Evolutionary conservation across 2,113 vertebrate species (phyloP).

Genomic region (Grantiella picta): DNA sequence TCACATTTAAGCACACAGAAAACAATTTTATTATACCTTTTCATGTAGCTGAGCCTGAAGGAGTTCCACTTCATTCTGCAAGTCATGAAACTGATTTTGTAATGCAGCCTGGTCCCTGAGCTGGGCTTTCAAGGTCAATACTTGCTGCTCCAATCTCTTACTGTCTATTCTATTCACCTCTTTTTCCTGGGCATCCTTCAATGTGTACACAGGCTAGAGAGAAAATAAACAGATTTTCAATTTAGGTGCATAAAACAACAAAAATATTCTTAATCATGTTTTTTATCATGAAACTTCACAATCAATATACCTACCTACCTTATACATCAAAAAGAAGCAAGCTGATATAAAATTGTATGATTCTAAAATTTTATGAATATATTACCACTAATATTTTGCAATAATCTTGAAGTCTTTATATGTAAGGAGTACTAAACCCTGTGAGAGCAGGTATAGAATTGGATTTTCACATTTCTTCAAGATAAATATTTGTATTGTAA

Average conservation of each 20-base stretch:
- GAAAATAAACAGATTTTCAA: not conserved
- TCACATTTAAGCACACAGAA: not conserved
- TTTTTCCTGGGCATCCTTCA: not conserved
- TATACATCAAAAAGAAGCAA: not conserved
- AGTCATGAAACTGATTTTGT: not conserved
- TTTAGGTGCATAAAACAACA: not conserved
- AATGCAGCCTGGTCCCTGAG: slow-evolving; percentile 62
- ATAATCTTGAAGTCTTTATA: not conserved
- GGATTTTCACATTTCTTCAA: not conserved
- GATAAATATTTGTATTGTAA: not conserved
- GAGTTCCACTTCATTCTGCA: not conserved
- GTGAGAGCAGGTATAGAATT: not conserved
- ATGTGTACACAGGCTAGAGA: not conserved
- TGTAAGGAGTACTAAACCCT: not conserved
- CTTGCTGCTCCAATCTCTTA: slow-evolving; percentile 56
- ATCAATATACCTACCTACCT: not conserved
- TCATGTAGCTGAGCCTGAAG: slow-evolving; percentile 70
- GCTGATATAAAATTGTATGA: not conserved
- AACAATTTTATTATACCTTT: slow-evolving; percentile 64
- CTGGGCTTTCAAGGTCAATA: slow-evolving; percentile 68
- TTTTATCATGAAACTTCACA: not conserved
- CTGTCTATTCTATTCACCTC: not conserved
- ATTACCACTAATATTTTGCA: not conserved
- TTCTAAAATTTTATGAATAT: not conserved
- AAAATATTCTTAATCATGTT: not conserved